phyloP scores from a whole-genome alignment of 2,113 vertebrate species.

The Mesitornis unicolor region DNA sequence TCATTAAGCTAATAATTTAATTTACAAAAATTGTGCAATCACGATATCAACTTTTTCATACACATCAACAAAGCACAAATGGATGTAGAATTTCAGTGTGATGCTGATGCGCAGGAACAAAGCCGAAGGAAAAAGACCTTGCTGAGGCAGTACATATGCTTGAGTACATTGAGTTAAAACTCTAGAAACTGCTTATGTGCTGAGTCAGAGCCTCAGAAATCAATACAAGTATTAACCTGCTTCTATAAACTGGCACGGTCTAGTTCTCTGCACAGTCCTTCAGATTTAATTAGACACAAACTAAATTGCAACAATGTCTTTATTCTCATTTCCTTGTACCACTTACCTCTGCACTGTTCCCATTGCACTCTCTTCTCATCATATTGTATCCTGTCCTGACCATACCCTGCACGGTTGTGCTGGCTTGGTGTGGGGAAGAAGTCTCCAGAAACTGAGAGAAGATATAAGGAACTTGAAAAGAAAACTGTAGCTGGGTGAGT shows the following conservation, averaged over 20 bases:
- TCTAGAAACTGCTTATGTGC: neutral
- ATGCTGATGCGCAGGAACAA: neutral
- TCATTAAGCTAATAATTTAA: neutral
- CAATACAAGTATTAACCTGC: neutral
- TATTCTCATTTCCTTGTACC: neutral
- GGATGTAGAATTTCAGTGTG: neutral
- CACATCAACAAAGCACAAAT: neutral
- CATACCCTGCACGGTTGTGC: rapidly evolving
- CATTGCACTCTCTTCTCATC: neutral
- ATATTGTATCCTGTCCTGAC: rapidly evolving
- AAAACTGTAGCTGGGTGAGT: neutral
- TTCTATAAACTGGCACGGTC: neutral
- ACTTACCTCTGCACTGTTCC: neutral
- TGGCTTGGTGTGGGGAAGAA: neutral
- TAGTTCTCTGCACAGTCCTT: neutral
- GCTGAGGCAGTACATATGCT: neutral
- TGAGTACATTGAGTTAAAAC: neutral
- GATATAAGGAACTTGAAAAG: neutral
- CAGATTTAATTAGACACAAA: neutral
- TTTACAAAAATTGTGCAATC: neutral
- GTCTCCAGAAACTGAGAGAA: neutral
- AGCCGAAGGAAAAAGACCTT: neutral
- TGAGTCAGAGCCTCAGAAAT: slow-evolving; percentile 22
- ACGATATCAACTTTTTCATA: neutral
- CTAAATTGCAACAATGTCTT: neutral